Evolutionary conservation across 2,797 vertebrate species (phyloP).

Genomic region (Ctenosaura bakeri): DNA sequence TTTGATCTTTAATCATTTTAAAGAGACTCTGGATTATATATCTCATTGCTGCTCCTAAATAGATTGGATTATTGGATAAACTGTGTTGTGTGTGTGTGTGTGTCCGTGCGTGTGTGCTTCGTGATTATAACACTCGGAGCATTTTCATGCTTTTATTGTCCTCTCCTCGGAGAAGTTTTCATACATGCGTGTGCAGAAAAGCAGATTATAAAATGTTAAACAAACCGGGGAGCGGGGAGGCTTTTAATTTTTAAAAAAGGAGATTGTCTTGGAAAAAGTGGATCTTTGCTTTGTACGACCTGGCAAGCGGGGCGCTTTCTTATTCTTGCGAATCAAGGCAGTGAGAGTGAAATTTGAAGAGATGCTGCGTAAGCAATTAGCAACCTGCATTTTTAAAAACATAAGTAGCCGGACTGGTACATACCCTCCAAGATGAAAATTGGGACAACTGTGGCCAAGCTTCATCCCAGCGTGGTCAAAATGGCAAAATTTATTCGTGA

Average conservation of each 20-base stretch:
- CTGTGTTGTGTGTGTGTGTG: neutral
- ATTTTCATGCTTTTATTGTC: neutral
- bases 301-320: neutral
- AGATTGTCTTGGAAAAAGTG: neutral
- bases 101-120: neutral
- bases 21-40: conserved; percentile 19
- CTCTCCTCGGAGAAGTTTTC: neutral
- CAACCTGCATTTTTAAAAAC: neutral
- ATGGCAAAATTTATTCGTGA: no score
- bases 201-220: neutral
- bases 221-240: neutral
- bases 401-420: neutral
- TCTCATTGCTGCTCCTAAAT: conserved; percentile 30
- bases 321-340: neutral
- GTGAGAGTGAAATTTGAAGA: neutral
- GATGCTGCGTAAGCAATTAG: neutral
- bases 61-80: conserved; percentile 40
- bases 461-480: no score
- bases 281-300: neutral
- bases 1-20: conserved; percentile 38
- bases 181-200: neutral
- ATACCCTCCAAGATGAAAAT: no score
- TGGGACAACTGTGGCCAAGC: no score
- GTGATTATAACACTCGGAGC: neutral
- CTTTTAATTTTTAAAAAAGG: neutral